These are phyloP conservation scores for Rhagonycha lutea DNA, from an alignment of 2,888 invertebrate genomes.

Conservation along the genomic window DNA sequence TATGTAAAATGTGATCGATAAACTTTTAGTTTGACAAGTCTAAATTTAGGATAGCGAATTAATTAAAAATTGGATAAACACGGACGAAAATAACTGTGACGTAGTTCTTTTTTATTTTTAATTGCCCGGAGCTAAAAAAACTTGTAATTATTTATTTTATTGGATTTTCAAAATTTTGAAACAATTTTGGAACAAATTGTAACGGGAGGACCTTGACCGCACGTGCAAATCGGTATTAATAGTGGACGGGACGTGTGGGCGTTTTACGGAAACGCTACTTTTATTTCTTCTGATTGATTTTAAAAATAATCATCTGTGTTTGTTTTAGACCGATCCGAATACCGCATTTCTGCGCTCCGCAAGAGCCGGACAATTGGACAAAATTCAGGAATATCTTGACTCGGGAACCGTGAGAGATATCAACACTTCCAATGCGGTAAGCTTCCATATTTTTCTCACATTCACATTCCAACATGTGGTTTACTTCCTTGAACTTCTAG, in stretches of 20 bases:
- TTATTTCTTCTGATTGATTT: neutral
- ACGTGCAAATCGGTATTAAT: neutral
- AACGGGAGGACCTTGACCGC: neutral
- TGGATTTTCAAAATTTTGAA: neutral
- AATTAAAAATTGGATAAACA: neutral
- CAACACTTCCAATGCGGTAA: constrained; percentile 96
- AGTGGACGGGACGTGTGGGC: neutral
- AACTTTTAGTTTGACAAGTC: neutral
- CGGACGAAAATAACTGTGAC: neutral
- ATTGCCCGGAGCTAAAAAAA: neutral
- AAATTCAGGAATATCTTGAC: constrained; percentile 91
- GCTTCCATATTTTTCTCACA: constrained; percentile 43
- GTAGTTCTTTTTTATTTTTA: neutral
- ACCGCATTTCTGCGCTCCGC: constrained; percentile 97
- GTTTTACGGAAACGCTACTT: neutral
- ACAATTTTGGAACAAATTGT: neutral
- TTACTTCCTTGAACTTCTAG: neutral
- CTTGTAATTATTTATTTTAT: neutral
- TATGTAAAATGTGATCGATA: neutral
- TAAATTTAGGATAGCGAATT: neutral
- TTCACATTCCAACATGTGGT: neutral
- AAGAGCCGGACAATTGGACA: constrained; percentile 93
- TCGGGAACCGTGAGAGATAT: constrained; percentile 87
- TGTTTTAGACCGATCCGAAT: constrained; percentile 72
- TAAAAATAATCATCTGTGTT: constrained; percentile 3